A percentile compares a stretch with the other conserved stretches of the same genome.
Conservation (phyloP, 2,888 invertebrate species). For the Pomacea canaliculata region DNA sequence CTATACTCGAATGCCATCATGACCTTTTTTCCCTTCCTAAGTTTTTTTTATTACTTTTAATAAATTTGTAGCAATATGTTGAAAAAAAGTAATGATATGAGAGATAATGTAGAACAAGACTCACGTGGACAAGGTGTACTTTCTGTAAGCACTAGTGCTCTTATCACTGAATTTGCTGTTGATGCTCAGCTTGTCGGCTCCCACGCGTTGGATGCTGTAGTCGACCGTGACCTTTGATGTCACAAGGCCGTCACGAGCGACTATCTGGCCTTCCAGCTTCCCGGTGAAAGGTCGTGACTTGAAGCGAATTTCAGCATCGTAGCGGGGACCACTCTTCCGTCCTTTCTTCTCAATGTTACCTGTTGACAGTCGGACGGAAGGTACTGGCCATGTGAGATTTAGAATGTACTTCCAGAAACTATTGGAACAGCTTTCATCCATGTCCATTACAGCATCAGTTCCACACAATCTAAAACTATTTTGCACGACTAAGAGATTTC, state of each 20-base stretch:
- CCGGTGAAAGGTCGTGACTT: slow-evolving; percentile 26
- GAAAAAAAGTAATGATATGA: no score
- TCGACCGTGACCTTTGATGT: slow-evolving; percentile 34
- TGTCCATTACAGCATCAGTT: no score
- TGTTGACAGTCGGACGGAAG: slow-evolving; percentile 4
- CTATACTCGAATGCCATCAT: no score
- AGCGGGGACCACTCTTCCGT: slow-evolving; percentile 17
- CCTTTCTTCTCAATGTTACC: slow-evolving; percentile 19
- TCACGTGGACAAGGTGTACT: slow-evolving; percentile 41
- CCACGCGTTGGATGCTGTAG: slow-evolving; percentile 42
- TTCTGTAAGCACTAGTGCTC: slow-evolving; percentile 33
- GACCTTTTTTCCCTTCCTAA: no score
- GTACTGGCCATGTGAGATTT: background rate
- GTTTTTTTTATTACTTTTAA: no score
- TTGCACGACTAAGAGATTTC: no score
- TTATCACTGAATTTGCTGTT: slow-evolving; percentile 41
- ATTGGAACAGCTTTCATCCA: no score
- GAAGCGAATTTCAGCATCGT: slow-evolving; percentile 24
- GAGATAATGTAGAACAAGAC: slow-evolving; percentile 3
- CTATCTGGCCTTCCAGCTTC: slow-evolving; percentile 19
- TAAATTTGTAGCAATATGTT: no score
- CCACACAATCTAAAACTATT: no score
- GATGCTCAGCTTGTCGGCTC: slow-evolving; percentile 41
- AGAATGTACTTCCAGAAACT: no score
- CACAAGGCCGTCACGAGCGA: slow-evolving; percentile 5